Percentiles rank a stretch among this genome's conserved stretches.
Conservation (phyloP, 2,797 vertebrate species). For the Florisuga fusca region DNA sequence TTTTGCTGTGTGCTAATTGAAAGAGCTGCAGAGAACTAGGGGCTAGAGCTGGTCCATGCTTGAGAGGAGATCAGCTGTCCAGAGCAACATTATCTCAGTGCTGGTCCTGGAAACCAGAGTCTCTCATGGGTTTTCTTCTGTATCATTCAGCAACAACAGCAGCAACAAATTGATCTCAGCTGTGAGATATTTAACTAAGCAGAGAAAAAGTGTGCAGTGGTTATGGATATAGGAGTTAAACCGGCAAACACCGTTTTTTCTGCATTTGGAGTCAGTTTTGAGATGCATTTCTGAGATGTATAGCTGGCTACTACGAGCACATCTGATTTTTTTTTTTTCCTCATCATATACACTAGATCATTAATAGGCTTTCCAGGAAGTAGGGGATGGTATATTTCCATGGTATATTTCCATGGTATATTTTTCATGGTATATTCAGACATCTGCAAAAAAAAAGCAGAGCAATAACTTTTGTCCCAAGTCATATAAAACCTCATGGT, state of each 20-base stretch:
- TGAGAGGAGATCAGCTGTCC: neutral
- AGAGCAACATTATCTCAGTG: neutral
- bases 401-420: neutral
- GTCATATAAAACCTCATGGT: neutral
- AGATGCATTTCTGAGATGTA: rapidly evolving
- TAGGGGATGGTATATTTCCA: rapidly evolving
- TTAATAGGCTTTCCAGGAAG: neutral
- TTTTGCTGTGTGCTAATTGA: neutral
- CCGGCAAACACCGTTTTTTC: neutral
- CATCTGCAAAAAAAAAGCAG: neutral
- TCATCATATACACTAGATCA: neutral
- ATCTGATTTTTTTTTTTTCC: neutral
- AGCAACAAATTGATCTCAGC: neutral
- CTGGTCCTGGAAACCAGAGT: neutral
- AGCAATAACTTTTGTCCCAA: neutral
- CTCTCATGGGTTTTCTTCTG: neutral
- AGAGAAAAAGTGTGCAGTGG: neutral
- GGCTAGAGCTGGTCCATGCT: neutral
- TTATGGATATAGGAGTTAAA: neutral
- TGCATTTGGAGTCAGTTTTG: neutral
- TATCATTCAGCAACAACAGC: neutral
- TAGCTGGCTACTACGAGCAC: neutral
- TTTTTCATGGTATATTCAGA: neutral
- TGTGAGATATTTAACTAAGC: neutral
- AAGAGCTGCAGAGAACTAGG: neutral